These are phyloP conservation scores for Bovichtus diacanthus DNA, from an alignment of 2,797 vertebrate genomes.

Conservation along the genomic window DNA sequence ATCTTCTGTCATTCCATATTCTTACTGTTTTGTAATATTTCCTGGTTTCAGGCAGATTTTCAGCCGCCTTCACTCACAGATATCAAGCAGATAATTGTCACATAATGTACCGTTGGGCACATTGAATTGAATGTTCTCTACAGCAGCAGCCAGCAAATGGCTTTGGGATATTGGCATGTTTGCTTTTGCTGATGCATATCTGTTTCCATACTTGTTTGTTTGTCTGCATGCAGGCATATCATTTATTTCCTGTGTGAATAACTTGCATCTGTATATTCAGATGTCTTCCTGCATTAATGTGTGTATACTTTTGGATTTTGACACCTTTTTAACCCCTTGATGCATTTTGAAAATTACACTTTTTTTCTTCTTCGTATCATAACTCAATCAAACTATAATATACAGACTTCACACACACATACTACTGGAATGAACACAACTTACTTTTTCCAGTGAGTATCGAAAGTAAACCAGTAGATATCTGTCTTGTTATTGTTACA, in stretches of 20 bases:
- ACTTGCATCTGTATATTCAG: background rate
- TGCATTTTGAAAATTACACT: background rate
- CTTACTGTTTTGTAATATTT: background rate
- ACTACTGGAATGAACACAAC: background rate
- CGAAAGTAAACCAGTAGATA: background rate
- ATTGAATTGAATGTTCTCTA: background rate
- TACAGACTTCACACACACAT: background rate
- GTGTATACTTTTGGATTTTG: background rate
- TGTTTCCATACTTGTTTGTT: background rate
- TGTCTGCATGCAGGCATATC: background rate
- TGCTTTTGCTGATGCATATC: background rate
- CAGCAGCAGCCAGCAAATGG: background rate
- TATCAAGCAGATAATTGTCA: slow-evolving; percentile 13
- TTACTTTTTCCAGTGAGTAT: background rate
- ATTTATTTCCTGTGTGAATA: background rate
- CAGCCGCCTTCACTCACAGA: background rate
- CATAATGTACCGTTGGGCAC: background rate
- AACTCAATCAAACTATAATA: background rate
- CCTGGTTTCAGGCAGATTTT: slow-evolving; percentile 7
- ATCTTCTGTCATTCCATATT: slow-evolving; percentile 12
- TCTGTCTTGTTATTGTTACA: no score
- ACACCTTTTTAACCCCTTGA: background rate
- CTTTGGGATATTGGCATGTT: slow-evolving; percentile 2
- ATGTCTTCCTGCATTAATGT: background rate
- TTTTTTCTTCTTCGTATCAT: background rate